phyloP scores from a whole-genome alignment of 2,113 vertebrate species.

The Alectura lathami region DNA sequence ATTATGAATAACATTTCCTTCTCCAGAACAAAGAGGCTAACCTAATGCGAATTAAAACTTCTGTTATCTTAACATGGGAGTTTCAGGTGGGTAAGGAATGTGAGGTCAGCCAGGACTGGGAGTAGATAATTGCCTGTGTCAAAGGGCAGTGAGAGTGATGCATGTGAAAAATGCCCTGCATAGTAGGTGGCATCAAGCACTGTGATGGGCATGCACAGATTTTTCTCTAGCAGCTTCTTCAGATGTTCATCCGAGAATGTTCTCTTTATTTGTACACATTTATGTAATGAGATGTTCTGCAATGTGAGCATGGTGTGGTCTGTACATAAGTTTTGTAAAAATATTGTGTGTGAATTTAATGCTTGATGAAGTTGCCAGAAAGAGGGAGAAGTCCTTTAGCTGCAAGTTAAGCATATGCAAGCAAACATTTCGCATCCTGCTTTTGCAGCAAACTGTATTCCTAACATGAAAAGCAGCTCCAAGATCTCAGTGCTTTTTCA shows the following conservation, averaged over 20 bases:
- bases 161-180: constrained; percentile 23
- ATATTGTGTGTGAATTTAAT: background rate
- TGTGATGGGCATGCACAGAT: background rate
- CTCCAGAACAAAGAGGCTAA: constrained; percentile 44
- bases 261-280: background rate
- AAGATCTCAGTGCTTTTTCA: background rate
- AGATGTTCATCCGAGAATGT: background rate
- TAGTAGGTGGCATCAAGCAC: constrained; percentile 45
- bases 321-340: background rate
- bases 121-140: constrained; percentile 49
- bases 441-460: background rate
- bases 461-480: background rate
- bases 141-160: constrained; percentile 55
- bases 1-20: constrained; percentile 36
- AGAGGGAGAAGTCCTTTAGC: background rate
- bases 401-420: background rate
- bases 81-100: constrained; percentile 70
- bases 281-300: background rate
- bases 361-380: background rate
- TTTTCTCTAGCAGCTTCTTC: constrained; percentile 11
- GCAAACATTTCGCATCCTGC: background rate
- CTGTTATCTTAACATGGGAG: constrained; percentile 47
- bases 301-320: rapidly evolving
- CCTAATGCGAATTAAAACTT: constrained; percentile 36
- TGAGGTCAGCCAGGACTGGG: constrained; percentile 36